Conservation (phyloP, 2,113 vertebrate species). For the Elephas maximus region DNA sequence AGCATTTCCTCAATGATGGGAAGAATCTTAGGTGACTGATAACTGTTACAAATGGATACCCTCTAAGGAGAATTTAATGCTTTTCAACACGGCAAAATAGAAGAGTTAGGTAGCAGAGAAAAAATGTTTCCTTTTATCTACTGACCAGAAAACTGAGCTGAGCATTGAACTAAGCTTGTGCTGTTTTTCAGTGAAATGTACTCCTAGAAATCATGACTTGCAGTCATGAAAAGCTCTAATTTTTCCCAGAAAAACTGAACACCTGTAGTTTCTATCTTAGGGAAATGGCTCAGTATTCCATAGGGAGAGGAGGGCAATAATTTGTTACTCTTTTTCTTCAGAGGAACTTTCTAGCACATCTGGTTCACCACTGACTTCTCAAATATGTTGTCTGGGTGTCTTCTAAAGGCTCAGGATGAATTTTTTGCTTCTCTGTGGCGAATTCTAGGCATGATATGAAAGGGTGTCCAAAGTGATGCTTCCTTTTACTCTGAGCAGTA, state of each 20-base stretch:
- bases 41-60: slow-evolving; percentile 5
- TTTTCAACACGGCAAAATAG: slow-evolving; percentile 36
- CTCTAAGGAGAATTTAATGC: neutral
- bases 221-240: neutral
- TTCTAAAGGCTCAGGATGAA: slow-evolving; percentile 45
- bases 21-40: neutral
- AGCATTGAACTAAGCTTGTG: neutral
- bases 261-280: neutral
- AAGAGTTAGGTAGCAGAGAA: neutral
- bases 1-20: neutral
- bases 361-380: neutral
- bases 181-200: slow-evolving; percentile 33
- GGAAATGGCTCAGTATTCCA: neutral
- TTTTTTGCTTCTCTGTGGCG: neutral
- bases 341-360: neutral
- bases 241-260: neutral
- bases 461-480: neutral
- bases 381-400: neutral
- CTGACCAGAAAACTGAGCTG: slow-evolving; percentile 8
- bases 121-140: slow-evolving; percentile 1
- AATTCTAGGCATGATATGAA: neutral
- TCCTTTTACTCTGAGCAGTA: slow-evolving; percentile 14
- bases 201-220: neutral
- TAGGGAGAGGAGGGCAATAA: neutral
- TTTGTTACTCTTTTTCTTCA: slow-evolving; percentile 21